A percentile compares a stretch with the other conserved stretches of the same genome.
These are phyloP conservation scores for Conchocele bisecta DNA, from an alignment of 2,888 invertebrate genomes.

Conservation along the genomic window DNA sequence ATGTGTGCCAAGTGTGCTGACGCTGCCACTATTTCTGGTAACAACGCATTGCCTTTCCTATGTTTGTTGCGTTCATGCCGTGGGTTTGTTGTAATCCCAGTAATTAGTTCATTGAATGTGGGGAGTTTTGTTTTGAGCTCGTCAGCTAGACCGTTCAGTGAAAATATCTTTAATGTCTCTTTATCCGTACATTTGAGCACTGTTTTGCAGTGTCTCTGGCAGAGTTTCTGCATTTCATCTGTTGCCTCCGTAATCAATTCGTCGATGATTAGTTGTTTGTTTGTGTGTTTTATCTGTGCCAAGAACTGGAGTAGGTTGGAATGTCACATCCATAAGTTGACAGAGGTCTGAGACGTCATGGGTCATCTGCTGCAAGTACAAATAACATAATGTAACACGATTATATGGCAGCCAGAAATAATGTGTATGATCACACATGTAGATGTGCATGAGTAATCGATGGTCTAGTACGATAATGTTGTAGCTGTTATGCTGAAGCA, in stretches of 20 bases:
- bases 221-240: neutral
- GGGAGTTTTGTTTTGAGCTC: neutral
- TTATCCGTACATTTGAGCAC: neutral
- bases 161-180: neutral
- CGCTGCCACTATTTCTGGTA: constrained; percentile 22
- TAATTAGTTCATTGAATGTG: neutral
- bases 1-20: constrained; percentile 10
- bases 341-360: too few relatives aligned
- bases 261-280: neutral
- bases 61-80: constrained; percentile 2
- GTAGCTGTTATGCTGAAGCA: too few relatives aligned
- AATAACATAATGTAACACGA: too few relatives aligned
- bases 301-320: too few relatives aligned
- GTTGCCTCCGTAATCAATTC: neutral
- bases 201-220: neutral
- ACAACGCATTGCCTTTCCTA: constrained; percentile 19
- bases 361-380: too few relatives aligned
- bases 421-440: too few relatives aligned
- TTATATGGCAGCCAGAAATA: too few relatives aligned
- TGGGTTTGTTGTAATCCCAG: neutral
- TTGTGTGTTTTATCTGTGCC: too few relatives aligned
- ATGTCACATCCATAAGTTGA: too few relatives aligned
- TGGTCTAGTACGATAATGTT: too few relatives aligned
- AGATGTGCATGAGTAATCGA: too few relatives aligned
- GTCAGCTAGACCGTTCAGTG: neutral